Evolutionary conservation across 1,140 invertebrate genomes (phyloP).

Genomic region (Achatina immaculata): DNA sequence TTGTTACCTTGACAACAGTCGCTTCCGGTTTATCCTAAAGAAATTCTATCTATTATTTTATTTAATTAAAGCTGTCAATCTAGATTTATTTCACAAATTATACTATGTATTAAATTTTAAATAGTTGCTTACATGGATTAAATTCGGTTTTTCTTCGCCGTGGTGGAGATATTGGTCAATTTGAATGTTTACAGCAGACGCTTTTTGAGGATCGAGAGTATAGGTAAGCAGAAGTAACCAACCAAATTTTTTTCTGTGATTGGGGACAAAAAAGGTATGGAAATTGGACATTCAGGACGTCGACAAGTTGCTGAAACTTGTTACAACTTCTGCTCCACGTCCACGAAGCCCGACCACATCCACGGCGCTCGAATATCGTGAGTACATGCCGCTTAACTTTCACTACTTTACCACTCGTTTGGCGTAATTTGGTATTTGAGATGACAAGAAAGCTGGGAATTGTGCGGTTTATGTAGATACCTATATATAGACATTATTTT

Average conservation of each 20-base stretch:
- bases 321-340: neutral
- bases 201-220: slow-evolving; percentile 22
- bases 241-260: slow-evolving; percentile 22
- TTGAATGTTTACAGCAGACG: neutral
- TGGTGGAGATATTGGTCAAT: neutral
- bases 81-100: neutral
- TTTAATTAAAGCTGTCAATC: neutral
- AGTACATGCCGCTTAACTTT: neutral
- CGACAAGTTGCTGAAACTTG: slow-evolving; percentile 19
- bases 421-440: neutral
- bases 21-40: slow-evolving; percentile 15
- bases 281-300: neutral
- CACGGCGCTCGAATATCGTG: neutral
- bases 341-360: neutral
- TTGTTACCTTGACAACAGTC: slow-evolving; percentile 20
- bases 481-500: neutral
- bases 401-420: neutral
- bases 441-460: neutral
- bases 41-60: neutral
- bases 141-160: no score
- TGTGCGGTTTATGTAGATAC: slow-evolving; percentile 6
- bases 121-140: no score
- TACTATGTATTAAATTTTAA: neutral
- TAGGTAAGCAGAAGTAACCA: neutral
- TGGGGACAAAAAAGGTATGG: slow-evolving; percentile 20